Base-by-base conservation (phyloP, 2,888 invertebrate species). In the Spilosoma lubricipeda region DNA sequence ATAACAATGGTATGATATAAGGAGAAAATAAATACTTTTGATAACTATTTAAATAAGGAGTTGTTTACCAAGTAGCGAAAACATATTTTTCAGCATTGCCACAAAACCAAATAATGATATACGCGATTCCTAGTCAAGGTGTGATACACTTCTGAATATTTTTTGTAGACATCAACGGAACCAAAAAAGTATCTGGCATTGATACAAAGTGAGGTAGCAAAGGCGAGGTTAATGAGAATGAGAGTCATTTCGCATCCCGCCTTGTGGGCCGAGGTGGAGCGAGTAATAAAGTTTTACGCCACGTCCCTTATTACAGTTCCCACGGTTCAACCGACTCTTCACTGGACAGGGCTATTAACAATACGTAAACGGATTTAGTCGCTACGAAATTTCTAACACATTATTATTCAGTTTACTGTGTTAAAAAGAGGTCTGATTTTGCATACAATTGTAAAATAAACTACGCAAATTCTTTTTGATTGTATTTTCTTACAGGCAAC, bases 191-290 rank as follows among this genome's bases (percentile, higher is more conserved):
- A 88, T 89, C 83, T 87, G 87, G 82, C 83, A 86, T 90, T 90
- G 90, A 91, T 91, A 90, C 89, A 89, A 89, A 89, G 88, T 86
- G 86, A 87, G 88, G 88, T 86, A 82, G 87, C 86, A 85, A 86
- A 86, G 90, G 89, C 89, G 90, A 90, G 93, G 93, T 92, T 93
- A 94, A 94, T 94, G 94, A 93, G 90, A 92, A 93, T 90, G 91
- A 89, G 89, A 90, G 91, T 91, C 91, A 91, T 93, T 92, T 90
- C 90, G 91, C 87, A 90, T 90, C 91, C 90, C 90, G 89, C 86
- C 88, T 89, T 87, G 88, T 87, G 89, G 90, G 84, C 87, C 88
- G 90, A 90, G 89, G 88, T 90, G 88, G 87, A 89, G 87, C 90
- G 87, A 84, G 90, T 92, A 93, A 93, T 94, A 93, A 93, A 93